Evolutionary conservation across 2,113 vertebrate genomes (phyloP).

Genomic region (Phyllostomus discolor): DNA sequence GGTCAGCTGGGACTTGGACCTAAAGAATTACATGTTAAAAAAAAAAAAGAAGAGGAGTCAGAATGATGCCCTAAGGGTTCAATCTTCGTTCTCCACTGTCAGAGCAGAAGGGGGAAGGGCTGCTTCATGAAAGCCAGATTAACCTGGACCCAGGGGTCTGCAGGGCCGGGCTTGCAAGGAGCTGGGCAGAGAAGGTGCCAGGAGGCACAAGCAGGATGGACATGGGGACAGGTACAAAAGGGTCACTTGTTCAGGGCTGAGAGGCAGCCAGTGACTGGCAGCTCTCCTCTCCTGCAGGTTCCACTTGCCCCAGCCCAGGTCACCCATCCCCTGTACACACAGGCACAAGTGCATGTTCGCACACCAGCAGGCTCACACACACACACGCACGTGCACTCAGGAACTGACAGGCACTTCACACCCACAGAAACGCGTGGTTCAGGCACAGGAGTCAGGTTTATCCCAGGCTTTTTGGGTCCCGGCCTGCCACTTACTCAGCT

Average conservation of each 20-base stretch:
- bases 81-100: background rate
- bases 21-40: background rate
- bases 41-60: background rate
- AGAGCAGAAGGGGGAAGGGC: background rate
- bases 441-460: background rate
- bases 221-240: background rate
- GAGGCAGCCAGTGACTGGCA: background rate
- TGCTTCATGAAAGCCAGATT: conserved; percentile 18
- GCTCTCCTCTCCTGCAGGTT: background rate
- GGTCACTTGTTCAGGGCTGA: background rate
- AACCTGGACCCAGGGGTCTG: background rate
- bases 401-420: background rate
- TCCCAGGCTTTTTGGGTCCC: background rate
- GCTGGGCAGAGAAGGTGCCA: background rate
- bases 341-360: background rate
- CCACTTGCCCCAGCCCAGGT: background rate
- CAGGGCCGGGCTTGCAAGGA: background rate
- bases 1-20: background rate
- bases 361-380: background rate
- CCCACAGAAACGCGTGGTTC: too few relatives aligned
- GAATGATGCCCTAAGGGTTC: conserved; percentile 34
- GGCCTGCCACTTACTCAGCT: background rate
- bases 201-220: background rate
- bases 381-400: background rate
- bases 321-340: accelerated